Percentiles rank a stretch among this genome's conserved stretches.
Evolutionary conservation across 1,140 invertebrate genomes (phyloP).

Genomic region (Stegodyphus mimosarum): DNA sequence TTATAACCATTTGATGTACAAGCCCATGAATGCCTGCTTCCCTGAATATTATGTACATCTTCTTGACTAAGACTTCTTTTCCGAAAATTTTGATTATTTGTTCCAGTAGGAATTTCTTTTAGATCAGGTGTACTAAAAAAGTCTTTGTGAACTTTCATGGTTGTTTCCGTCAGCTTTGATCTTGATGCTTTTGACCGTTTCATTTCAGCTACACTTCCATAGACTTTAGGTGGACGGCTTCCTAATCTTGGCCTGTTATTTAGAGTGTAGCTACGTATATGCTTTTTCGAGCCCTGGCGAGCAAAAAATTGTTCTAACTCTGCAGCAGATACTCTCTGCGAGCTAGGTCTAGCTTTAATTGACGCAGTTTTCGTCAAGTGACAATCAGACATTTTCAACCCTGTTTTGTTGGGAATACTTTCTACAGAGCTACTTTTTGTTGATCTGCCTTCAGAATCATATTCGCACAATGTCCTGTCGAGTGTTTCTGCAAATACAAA

Average conservation of each 20-base stretch:
- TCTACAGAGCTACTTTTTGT: slow-evolving; percentile 62
- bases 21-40: slow-evolving; percentile 67
- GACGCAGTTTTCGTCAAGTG: slow-evolving; percentile 78
- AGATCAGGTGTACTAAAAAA: slow-evolving; percentile 91
- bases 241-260: slow-evolving; percentile 15
- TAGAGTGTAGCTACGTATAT: slow-evolving; percentile 53
- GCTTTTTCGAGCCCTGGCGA: slow-evolving; percentile 73
- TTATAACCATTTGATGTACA: slow-evolving; percentile 63
- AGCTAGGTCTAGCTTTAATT: slow-evolving; percentile 85
- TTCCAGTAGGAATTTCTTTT: slow-evolving; percentile 59
- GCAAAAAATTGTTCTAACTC: slow-evolving; percentile 92
- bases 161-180: slow-evolving; percentile 50
- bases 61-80: slow-evolving; percentile 68
- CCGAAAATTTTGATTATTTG: background rate
- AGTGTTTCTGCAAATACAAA: slow-evolving; percentile 54
- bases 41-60: slow-evolving; percentile 64
- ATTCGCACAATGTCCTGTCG: slow-evolving; percentile 52
- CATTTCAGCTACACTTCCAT: slow-evolving; percentile 95
- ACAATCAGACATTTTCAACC: slow-evolving; percentile 26
- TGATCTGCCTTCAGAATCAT: slow-evolving; percentile 62
- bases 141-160: slow-evolving; percentile 74
- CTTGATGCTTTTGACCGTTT: slow-evolving; percentile 76
- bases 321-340: slow-evolving; percentile 85
- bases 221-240: slow-evolving; percentile 78
- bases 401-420: slow-evolving; percentile 60